These are phyloP conservation scores for Syrphus vitripennis DNA, from an alignment of 2,888 invertebrate species.

Conservation along the genomic window DNA sequence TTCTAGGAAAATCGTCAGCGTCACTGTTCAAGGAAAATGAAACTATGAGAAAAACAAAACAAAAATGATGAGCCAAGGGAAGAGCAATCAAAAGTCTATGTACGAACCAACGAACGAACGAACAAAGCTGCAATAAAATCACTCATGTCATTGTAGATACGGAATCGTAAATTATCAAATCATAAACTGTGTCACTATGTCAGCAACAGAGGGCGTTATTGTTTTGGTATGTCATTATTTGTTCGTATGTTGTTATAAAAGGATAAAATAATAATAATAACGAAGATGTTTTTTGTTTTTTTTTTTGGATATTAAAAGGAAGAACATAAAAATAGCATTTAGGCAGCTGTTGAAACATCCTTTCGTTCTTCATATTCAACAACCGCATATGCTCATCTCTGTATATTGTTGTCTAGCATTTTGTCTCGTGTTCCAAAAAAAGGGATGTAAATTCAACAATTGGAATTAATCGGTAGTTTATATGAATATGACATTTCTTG, in stretches of 20 bases:
- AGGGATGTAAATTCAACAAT: background rate
- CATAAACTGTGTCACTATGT: slow-evolving; percentile 6
- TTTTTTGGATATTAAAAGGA: background rate
- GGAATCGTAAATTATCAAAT: slow-evolving; percentile 19
- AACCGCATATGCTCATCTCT: too few species aligned
- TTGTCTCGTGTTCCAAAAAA: background rate
- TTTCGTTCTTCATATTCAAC: background rate
- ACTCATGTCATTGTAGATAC: too few species aligned
- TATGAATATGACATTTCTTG: too few species aligned
- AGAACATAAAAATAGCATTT: background rate
- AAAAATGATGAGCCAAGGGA: background rate
- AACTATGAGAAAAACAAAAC: background rate
- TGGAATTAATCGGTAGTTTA: background rate
- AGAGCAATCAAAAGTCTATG: slow-evolving; percentile 1
- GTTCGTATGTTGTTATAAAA: too few species aligned
- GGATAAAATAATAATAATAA: background rate
- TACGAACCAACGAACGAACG: too few species aligned
- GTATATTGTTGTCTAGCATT: background rate
- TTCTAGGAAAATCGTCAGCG: background rate
- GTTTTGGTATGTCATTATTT: background rate
- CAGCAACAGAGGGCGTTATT: background rate
- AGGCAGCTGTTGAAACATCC: background rate
- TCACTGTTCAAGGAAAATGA: background rate
- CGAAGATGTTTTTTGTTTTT: background rate
- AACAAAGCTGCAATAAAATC: background rate